phyloP scores from a whole-genome alignment of 1,140 invertebrate species.

The Schlechtendalia chinensis region DNA sequence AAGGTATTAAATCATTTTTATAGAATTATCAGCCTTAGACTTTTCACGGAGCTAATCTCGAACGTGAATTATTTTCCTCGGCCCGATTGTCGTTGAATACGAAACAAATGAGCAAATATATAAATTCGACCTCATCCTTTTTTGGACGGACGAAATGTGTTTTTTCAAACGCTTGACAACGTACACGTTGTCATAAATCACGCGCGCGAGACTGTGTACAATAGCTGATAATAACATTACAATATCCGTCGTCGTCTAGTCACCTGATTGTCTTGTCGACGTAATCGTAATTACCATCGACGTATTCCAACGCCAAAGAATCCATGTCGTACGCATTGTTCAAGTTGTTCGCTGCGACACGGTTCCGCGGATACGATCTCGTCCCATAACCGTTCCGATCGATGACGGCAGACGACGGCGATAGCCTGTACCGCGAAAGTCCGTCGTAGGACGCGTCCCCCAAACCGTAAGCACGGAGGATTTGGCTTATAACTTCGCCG shows the following conservation, averaged over 20 bases:
- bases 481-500: constrained; percentile 28
- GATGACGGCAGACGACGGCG: neutral
- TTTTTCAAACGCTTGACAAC: neutral
- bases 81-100: too few species aligned
- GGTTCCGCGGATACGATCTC: constrained; percentile 16
- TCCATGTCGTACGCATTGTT: constrained; percentile 27
- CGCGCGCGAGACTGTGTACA: neutral
- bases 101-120: too few species aligned
- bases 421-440: constrained; percentile 3
- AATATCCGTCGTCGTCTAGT: neutral
- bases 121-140: too few species aligned
- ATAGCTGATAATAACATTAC: too few species aligned
- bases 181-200: constrained; percentile 6
- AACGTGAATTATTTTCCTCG: too few species aligned
- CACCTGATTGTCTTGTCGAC: constrained; percentile 32
- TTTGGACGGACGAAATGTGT: neutral
- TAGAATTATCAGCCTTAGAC: too few species aligned
- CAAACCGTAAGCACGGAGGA: constrained; percentile 26
- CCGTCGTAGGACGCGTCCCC: neutral
- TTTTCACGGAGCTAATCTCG: too few species aligned
- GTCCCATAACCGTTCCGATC: constrained; percentile 17
- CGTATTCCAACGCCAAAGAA: constrained; percentile 1
- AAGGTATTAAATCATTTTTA: too few species aligned
- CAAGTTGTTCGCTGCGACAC: neutral
- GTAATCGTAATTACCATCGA: constrained; percentile 24